Percentiles rank a stretch among this genome's conserved stretches.
Conservation (phyloP, 2,888 invertebrate species). For the Meiosimyza decipiens region DNA sequence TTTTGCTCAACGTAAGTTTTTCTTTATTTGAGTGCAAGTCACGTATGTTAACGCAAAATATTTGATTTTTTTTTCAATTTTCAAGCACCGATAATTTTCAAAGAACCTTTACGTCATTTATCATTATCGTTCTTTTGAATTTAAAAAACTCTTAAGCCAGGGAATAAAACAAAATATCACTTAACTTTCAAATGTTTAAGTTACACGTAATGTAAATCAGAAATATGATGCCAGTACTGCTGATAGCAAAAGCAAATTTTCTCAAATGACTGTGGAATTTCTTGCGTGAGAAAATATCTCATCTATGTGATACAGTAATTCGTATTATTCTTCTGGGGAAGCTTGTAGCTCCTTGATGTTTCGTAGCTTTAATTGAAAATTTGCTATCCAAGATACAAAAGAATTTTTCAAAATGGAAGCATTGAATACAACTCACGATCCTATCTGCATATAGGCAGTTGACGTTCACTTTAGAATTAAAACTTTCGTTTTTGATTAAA, state of each 20-base stretch:
- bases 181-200: too few relatives aligned
- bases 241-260: too few relatives aligned
- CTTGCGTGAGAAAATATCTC: not conserved
- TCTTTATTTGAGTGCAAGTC: not conserved
- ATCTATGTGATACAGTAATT: too few relatives aligned
- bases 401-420: not conserved
- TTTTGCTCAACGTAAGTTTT: not conserved
- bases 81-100: slow-evolving; percentile 13
- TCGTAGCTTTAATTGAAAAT: too few relatives aligned
- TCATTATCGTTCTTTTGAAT: slow-evolving; percentile 22
- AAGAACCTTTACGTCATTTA: not conserved
- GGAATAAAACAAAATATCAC: too few relatives aligned
- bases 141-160: slow-evolving; percentile 6
- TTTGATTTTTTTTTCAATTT: not conserved
- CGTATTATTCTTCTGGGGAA: too few relatives aligned
- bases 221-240: too few relatives aligned
- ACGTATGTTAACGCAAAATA: slow-evolving; percentile 4
- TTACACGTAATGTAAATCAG: too few relatives aligned
- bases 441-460: not conserved
- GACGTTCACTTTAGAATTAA: too few relatives aligned
- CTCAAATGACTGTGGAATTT: slow-evolving; percentile 10
- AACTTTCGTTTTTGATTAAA: too few relatives aligned
- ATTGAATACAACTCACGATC: not conserved
- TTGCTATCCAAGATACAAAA: too few relatives aligned
- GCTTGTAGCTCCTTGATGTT: too few relatives aligned